Percentiles rank a stretch among this genome's conserved stretches.
These are phyloP conservation scores for Pterostichus niger DNA, from an alignment of 2,888 invertebrate species.

Conservation along the genomic window DNA sequence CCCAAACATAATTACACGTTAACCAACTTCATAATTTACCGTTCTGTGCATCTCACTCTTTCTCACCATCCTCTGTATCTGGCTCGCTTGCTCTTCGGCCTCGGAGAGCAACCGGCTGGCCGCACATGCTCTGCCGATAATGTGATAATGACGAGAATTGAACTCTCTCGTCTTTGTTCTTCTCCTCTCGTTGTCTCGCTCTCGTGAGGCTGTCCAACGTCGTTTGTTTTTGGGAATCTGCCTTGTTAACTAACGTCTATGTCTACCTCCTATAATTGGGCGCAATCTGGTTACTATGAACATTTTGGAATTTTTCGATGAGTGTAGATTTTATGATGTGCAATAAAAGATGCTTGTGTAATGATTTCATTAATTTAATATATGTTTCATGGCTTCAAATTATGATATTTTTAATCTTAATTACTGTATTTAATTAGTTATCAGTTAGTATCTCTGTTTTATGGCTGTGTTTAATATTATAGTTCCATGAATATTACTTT, in stretches of 20 bases:
- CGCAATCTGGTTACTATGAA: slow-evolving; percentile 53
- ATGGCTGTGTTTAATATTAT: slow-evolving; percentile 1
- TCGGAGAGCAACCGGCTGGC: slow-evolving; percentile 45
- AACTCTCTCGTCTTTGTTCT: slow-evolving; percentile 52
- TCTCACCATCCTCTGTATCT: not conserved
- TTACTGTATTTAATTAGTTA: slow-evolving; percentile 47
- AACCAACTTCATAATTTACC: slow-evolving; percentile 67
- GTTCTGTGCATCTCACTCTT: not conserved
- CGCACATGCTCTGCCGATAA: slow-evolving; percentile 65
- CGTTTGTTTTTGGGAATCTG: slow-evolving; percentile 57
- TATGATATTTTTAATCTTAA: slow-evolving; percentile 51
- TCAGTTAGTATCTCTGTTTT: slow-evolving; percentile 24
- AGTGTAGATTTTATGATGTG: slow-evolving; percentile 15
- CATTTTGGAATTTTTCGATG: slow-evolving; percentile 19
- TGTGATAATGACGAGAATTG: slow-evolving; percentile 67
- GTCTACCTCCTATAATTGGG: slow-evolving; percentile 54
- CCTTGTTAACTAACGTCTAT: slow-evolving; percentile 63
- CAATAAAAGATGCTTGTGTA: slow-evolving; percentile 21
- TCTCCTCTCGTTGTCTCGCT: slow-evolving; percentile 37
- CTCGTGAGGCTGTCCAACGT: slow-evolving; percentile 1
- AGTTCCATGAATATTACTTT: not conserved
- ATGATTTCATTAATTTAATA: slow-evolving; percentile 48
- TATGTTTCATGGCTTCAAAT: slow-evolving; percentile 8
- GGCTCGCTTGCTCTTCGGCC: slow-evolving; percentile 8
- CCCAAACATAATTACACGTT: slow-evolving; percentile 67